Evolutionary conservation across 64 coral and sea anemone genomes (phyloP).

Genomic region (Stylophora pistillata): DNA sequence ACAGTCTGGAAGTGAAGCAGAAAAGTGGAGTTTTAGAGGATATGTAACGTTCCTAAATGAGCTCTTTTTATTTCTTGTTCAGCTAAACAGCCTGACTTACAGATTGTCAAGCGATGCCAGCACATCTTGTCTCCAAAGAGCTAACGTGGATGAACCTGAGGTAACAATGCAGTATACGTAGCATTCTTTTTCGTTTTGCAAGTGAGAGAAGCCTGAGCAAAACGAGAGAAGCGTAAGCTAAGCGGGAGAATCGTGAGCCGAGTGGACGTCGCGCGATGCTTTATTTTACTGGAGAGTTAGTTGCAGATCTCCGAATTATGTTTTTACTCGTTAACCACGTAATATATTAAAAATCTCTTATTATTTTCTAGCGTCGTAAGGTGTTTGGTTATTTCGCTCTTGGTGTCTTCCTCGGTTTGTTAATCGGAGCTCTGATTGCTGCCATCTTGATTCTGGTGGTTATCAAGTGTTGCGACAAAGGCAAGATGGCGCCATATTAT

Average conservation of each 20-base stretch:
- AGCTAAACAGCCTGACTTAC: conserved; percentile 23
- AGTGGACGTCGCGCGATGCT: too few relatives aligned
- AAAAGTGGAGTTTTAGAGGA: too few relatives aligned
- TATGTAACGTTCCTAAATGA: too few relatives aligned
- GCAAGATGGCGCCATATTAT: conserved; percentile 85
- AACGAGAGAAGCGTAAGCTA: too few relatives aligned
- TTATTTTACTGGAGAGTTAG: too few relatives aligned
- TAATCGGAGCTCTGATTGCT: conserved; percentile 67
- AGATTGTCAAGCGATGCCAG: background rate
- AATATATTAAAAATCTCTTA: background rate
- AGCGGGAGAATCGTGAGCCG: too few relatives aligned
- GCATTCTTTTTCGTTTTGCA: too few relatives aligned
- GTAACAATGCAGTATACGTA: background rate
- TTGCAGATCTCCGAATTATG: too few relatives aligned
- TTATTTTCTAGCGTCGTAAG: conserved; percentile 43
- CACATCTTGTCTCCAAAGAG: background rate
- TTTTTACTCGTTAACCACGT: background rate
- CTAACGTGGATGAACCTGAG: background rate
- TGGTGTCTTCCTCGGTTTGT: conserved; percentile 81
- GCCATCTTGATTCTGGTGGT: conserved; percentile 58
- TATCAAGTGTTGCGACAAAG: conserved; percentile 81
- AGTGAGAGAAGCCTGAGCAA: too few relatives aligned
- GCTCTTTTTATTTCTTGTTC: background rate
- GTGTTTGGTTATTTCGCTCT: conserved; percentile 79
- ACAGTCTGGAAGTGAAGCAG: too few relatives aligned